phyloP scores from a whole-genome alignment of 1,140 invertebrate species.

The Ostrea edulis region DNA sequence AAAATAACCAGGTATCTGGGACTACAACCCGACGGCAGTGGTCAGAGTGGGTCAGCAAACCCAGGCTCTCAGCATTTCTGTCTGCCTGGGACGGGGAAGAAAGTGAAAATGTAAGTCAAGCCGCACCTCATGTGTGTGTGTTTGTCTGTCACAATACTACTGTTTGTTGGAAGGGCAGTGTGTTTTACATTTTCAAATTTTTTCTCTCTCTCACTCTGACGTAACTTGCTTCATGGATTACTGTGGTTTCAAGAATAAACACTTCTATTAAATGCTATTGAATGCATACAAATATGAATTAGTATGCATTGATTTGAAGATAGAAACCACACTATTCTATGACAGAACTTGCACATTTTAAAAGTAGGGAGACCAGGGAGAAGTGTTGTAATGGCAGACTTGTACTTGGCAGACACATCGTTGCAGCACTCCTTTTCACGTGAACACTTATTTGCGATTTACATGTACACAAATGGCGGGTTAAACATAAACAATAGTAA shows the following conservation, averaged over 20 bases:
- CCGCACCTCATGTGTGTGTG: slow-evolving; percentile 41
- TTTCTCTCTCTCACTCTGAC: slow-evolving; percentile 10
- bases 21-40: slow-evolving; percentile 87
- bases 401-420: too few relatives aligned
- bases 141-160: slow-evolving; percentile 17
- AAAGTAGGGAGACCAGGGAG: too few relatives aligned
- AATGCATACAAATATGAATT: too few relatives aligned
- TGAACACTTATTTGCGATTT: too few relatives aligned
- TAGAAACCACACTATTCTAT: neutral
- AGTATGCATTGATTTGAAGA: too few relatives aligned
- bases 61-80: slow-evolving; percentile 47
- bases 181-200: slow-evolving; percentile 20
- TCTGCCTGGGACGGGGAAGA: slow-evolving; percentile 65
- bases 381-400: too few relatives aligned
- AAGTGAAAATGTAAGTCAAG: slow-evolving; percentile 67
- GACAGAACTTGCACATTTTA: neutral
- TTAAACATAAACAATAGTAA: too few relatives aligned
- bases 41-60: slow-evolving; percentile 83
- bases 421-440: too few relatives aligned
- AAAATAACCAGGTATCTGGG: slow-evolving; percentile 80
- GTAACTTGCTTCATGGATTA: neutral
- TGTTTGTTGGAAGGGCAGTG: slow-evolving; percentile 28
- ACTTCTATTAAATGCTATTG: neutral
- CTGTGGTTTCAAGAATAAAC: slow-evolving; percentile 1
- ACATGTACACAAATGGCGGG: too few relatives aligned